phyloP scores from a whole-genome alignment of 2,888 invertebrate genomes.

The Sylvicola fuscatus region DNA sequence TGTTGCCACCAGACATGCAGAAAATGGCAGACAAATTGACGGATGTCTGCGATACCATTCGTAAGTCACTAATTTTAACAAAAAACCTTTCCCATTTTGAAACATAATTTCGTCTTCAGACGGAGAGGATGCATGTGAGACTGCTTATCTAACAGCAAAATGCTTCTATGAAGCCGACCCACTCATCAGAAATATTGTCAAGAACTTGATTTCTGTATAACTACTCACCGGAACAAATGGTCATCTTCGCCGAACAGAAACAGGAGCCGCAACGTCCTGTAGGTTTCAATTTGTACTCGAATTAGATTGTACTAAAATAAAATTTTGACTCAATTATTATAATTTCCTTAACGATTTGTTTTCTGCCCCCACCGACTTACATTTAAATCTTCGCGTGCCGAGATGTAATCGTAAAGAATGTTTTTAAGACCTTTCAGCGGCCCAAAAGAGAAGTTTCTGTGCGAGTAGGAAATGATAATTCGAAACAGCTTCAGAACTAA shows the following conservation, averaged over 20 bases:
- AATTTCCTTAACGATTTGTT: background rate
- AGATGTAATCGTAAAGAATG: slow-evolving; percentile 13
- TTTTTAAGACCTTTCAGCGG: too few species aligned
- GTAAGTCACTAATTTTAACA: background rate
- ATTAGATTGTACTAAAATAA: slow-evolving; percentile 16
- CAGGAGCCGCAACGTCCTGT: slow-evolving; percentile 19
- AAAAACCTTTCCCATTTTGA: background rate
- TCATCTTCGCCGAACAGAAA: slow-evolving; percentile 16
- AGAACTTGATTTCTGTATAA: too few species aligned
- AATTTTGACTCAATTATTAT: slow-evolving; percentile 1
- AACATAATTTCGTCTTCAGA: slow-evolving; percentile 11
- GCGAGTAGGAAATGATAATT: slow-evolving; percentile 37
- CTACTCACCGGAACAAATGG: slow-evolving; percentile 17
- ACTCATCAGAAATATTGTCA: too few species aligned
- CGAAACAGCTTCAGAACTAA: slow-evolving; percentile 54
- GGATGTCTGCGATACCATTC: background rate
- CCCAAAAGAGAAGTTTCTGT: slow-evolving; percentile 7
- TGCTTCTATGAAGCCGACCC: slow-evolving; percentile 18
- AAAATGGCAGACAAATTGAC: background rate
- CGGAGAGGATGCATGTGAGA: slow-evolving; percentile 20
- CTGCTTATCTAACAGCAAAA: slow-evolving; percentile 15
- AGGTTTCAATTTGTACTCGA: slow-evolving; percentile 37
- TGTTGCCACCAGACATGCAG: too few species aligned
- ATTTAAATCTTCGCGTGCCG: slow-evolving; percentile 17
- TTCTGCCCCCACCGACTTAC: slow-evolving; percentile 9